These are phyloP conservation scores for Drosophila takahashii DNA, from an alignment of 1,140 invertebrate species.

Conservation along the genomic window DNA sequence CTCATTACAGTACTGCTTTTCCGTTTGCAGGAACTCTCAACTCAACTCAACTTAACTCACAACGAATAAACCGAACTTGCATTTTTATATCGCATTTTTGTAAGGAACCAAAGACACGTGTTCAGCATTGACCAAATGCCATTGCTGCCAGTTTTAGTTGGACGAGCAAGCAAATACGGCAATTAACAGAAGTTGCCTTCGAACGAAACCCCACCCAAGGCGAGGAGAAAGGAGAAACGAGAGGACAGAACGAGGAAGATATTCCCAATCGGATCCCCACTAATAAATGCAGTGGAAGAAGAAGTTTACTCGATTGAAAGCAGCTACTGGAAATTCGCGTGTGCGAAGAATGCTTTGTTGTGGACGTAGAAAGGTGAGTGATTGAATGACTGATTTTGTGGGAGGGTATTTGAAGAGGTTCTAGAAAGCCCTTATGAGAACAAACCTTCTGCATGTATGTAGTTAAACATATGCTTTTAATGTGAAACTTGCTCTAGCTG, in stretches of 20 bases:
- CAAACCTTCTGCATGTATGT: no score
- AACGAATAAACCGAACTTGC: slow-evolving; percentile 75
- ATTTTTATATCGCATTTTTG: slow-evolving; percentile 60
- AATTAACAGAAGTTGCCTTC: slow-evolving; percentile 40
- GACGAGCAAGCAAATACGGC: slow-evolving; percentile 22
- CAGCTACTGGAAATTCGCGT: slow-evolving; percentile 89
- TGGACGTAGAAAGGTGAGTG: slow-evolving; percentile 92
- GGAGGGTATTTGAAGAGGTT: not conserved
- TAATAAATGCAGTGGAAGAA: slow-evolving; percentile 90
- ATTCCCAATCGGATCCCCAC: slow-evolving; percentile 78
- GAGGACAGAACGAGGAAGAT: slow-evolving; percentile 21
- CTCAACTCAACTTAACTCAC: slow-evolving; percentile 54
- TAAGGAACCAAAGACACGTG: slow-evolving; percentile 41
- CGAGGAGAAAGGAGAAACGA: slow-evolving; percentile 23
- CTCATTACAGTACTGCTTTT: slow-evolving; percentile 15
- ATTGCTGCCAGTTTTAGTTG: slow-evolving; percentile 9
- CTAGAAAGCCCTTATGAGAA: no score
- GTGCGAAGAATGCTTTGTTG: slow-evolving; percentile 94
- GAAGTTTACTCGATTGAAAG: slow-evolving; percentile 90
- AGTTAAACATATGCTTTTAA: not conserved
- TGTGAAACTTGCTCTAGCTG: no score
- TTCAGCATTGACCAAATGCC: slow-evolving; percentile 54
- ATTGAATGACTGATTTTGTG: not conserved
- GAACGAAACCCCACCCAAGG: slow-evolving; percentile 30
- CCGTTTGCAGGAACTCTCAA: slow-evolving; percentile 48